Evolutionary conservation across 64 coral and sea anemone genomes (phyloP).

Genomic region (Stichodactyla mertensii): DNA sequence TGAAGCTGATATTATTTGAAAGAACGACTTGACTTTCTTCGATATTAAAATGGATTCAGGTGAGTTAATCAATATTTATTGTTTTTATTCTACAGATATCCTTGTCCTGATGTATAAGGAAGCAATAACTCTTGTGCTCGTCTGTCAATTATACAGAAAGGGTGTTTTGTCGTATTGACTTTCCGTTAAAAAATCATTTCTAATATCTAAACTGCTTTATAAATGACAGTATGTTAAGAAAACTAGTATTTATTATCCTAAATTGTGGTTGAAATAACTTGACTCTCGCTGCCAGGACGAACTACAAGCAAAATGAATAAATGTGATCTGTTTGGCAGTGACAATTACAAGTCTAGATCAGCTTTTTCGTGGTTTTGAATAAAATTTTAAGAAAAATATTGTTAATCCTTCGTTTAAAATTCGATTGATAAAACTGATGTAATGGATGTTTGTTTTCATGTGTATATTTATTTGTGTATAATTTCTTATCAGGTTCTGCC

Average conservation of each 20-base stretch:
- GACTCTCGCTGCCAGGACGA: neutral
- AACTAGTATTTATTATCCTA: neutral
- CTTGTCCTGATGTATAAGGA: neutral
- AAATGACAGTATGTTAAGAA: neutral
- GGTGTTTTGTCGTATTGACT: neutral
- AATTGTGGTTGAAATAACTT: neutral
- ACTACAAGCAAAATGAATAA: neutral
- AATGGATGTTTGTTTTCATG: neutral
- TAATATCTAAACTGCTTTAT: neutral
- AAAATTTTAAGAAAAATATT: neutral
- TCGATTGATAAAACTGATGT: neutral
- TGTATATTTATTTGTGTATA: neutral
- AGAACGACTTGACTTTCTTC: neutral
- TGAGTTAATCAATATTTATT: neutral
- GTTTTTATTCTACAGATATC: neutral
- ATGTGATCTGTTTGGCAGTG: neutral
- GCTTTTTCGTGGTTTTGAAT: neutral
- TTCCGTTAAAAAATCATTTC: neutral
- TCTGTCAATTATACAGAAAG: neutral
- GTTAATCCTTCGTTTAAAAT: neutral
- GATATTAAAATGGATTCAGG: neutral
- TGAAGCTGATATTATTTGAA: neutral
- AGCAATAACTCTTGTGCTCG: neutral
- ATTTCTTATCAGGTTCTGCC: slow-evolving; percentile 12
- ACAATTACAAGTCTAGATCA: neutral